Evolutionary conservation across 2,888 invertebrate species (phyloP), one percentile per base, ranked within the genome.

Genomic region (Emmelina monodactyla): DNA sequence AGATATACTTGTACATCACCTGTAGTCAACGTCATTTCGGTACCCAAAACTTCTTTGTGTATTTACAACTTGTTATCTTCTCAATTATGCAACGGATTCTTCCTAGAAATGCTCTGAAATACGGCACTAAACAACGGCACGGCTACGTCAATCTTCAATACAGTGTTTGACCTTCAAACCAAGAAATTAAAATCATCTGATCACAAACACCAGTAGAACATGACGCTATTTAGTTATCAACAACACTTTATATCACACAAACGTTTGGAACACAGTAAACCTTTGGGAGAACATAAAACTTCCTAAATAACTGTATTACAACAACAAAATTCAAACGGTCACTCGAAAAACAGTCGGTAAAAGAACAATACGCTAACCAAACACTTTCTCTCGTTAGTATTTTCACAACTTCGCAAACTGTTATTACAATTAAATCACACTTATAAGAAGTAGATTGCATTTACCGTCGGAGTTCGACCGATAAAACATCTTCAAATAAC

Each of bases 391-490:
- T 63, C 62, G 58, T 67, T 63, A 62, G 69, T 58, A 63, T 64
- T 56, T 53, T 59, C 62, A 70, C 58, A 65, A 54, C 58, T 3
- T 65, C 62, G 61, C 69, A 72, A 72, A 75, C 72, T 76, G 65
- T 70, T 67, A 58, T 56, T 63, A 69, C 61, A 65, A 68, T 13
- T 68, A 62, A 72, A 70, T 59, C 75, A 78, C 78, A 78, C 73
- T 68, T 71, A 72, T 66, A 67, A 73, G 70, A 72, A 75, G 68
- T 76, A 75, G 75, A 76, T 76, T 76, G 70, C 71, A 81, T 80
- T 81, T 81, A 81, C 80, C 81, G 72, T 80, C 81, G 66, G 79
- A 76, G 72, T 80, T 80, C 64, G 79, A 80, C 70, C 81, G 80
- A 80, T 81, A 80, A 80, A 80, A 81, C 81, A 80, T 80, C 81